These are phyloP conservation scores for Phaethon lepturus DNA, from an alignment of 2,113 vertebrate species.

Conservation along the genomic window DNA sequence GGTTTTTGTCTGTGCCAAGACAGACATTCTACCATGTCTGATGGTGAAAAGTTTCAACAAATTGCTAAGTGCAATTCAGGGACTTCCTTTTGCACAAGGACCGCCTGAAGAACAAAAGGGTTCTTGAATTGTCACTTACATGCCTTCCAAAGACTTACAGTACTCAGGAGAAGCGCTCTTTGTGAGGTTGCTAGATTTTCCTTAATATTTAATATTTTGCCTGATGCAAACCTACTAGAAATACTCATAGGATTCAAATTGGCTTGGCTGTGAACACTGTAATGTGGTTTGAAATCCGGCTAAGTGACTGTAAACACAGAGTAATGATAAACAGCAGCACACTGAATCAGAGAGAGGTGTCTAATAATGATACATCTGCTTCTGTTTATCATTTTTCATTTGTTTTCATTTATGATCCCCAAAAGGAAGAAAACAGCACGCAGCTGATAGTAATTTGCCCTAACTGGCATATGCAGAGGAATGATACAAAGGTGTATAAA, in stretches of 20 bases:
- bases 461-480: background rate
- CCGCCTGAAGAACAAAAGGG: background rate
- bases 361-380: background rate
- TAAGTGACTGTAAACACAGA: slow-evolving; percentile 14
- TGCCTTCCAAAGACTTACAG: background rate
- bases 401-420: background rate
- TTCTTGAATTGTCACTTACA: background rate
- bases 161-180: background rate
- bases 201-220: background rate
- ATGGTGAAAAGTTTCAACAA: background rate
- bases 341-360: background rate
- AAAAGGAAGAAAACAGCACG: background rate
- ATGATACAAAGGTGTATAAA: background rate
- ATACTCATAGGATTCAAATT: background rate
- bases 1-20: background rate
- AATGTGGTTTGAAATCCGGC: background rate
- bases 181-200: background rate
- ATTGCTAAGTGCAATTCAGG: background rate
- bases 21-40: background rate
- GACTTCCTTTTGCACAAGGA: background rate
- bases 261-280: background rate
- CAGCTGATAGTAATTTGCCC: background rate
- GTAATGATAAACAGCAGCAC: background rate
- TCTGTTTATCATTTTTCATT: background rate
- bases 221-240: background rate